These are phyloP conservation scores for Pseudochirops cupreus DNA, from an alignment of 2,797 vertebrate genomes.

Conservation along the genomic window DNA sequence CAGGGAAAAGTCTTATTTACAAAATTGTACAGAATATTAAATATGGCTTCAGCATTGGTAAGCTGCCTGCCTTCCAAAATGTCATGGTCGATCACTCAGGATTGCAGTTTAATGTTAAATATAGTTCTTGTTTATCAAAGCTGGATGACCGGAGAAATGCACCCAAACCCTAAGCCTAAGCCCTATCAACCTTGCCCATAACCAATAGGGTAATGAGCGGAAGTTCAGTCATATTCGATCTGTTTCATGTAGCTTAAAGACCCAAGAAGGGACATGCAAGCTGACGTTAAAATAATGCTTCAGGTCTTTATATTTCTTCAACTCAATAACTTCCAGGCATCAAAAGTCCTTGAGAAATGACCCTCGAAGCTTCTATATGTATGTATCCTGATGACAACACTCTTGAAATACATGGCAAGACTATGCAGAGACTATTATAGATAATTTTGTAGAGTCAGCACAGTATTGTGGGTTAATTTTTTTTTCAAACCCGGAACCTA, in stretches of 20 bases:
- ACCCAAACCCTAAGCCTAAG: neutral
- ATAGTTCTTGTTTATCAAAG: neutral
- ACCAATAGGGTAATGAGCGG: neutral
- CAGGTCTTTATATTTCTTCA: conserved; percentile 23
- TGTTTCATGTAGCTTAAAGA: conserved; percentile 10
- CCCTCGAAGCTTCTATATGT: neutral
- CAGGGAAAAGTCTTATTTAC: neutral
- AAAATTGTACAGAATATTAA: neutral
- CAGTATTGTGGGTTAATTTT: neutral
- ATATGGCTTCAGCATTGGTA: neutral
- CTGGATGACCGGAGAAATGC: neutral
- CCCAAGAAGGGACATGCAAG: neutral
- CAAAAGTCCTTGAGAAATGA: neutral
- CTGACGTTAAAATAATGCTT: neutral
- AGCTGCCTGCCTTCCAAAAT: conserved; percentile 22
- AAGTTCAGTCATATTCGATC: neutral
- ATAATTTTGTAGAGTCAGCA: neutral
- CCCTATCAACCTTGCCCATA: neutral
- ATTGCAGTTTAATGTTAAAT: conserved; percentile 1
- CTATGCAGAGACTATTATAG: neutral
- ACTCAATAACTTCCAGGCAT: conserved; percentile 12
- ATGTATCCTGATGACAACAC: neutral
- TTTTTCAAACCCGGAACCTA: neutral
- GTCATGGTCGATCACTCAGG: neutral
- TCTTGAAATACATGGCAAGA: neutral